Base-by-base conservation (phyloP, 2,113 vertebrate genomes). In the Pimephales promelas region DNA sequence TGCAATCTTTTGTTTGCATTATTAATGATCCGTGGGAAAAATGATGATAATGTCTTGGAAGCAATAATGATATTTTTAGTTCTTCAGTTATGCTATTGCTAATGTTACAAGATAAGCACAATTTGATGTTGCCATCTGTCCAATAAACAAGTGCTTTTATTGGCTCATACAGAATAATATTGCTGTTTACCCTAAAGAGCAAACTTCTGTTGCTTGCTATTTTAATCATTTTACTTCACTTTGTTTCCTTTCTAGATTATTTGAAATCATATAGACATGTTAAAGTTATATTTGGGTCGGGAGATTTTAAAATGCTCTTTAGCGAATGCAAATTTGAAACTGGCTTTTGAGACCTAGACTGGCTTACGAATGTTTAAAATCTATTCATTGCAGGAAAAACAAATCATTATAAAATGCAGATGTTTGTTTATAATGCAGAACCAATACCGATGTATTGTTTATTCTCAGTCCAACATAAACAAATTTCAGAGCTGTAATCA, bases 21-120 rank as follows among this genome's bases (percentile, higher is more conserved):
- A 79, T 79, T 79, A 79, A 79, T 62, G 76, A 61, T 79, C 76
- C 16, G 10, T 79, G n/a, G 28, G 56, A 79, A 79, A 78, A 79
- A 79, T 62, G 3, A 61, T 78, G 56, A 45, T 62, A 11, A 26
- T 59, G 76, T 45, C 56, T 61, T 7, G 4, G 22, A 43, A 78
- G 76, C 76, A 45, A 61, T 78, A 78, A 78, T 61, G 76, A 78
- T 61, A 40, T 43, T 78, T 77, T 78, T 78, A n/a, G 76, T 62
- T 28, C 43, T 79, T 61, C 40, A 4, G 14, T 79, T 78, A 62
- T 26, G 36, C 54, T 75, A 56, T 13, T 79, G 40, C 54, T 75
- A 56, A 22, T 79, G 40, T 26, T 62, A n/a, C 62, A 28, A 62
- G 76, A 61, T 62, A 28, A 78, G 56, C 36, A 61, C 56, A 79